Conservation (phyloP, 2,797 vertebrate genomes). For the Rhabdophis nuchalis region DNA sequence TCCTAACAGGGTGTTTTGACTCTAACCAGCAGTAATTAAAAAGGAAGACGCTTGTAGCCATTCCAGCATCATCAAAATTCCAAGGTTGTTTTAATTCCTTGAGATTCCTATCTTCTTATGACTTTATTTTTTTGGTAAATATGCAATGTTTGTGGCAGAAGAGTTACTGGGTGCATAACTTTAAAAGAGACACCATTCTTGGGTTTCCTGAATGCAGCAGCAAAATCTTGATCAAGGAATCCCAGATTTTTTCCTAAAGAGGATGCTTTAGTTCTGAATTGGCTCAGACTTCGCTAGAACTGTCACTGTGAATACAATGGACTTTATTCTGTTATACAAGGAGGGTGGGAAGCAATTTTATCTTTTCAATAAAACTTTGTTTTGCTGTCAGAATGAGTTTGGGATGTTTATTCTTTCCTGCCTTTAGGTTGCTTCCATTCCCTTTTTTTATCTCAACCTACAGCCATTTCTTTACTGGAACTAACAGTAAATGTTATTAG, state of each 20-base stretch:
- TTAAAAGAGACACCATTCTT: constrained; percentile 16
- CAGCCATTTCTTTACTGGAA: not conserved
- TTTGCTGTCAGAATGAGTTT: constrained; percentile 22
- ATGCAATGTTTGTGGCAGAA: constrained; percentile 3
- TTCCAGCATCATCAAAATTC: not conserved
- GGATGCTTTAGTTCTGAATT: not conserved
- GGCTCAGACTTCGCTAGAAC: constrained; percentile 26
- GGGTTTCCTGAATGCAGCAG: not conserved
- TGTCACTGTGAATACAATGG: constrained; percentile 32
- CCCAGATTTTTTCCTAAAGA: not conserved
- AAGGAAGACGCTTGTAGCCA: not conserved
- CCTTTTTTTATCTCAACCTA: accelerated
- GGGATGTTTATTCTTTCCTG: not conserved
- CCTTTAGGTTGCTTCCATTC: not conserved
- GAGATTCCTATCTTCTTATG: not conserved
- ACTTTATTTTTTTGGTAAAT: not conserved
- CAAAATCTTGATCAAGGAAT: not conserved
- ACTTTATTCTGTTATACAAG: not conserved
- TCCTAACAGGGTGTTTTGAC: not conserved
- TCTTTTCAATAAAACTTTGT: constrained; percentile 57
- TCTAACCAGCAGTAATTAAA: constrained; percentile 10
- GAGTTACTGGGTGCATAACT: not conserved
- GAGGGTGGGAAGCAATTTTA: constrained; percentile 38
- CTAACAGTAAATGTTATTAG: not conserved
- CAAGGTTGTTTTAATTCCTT: not conserved